Base-by-base conservation (phyloP, 2,113 vertebrate species). In the Grallaria varia region DNA sequence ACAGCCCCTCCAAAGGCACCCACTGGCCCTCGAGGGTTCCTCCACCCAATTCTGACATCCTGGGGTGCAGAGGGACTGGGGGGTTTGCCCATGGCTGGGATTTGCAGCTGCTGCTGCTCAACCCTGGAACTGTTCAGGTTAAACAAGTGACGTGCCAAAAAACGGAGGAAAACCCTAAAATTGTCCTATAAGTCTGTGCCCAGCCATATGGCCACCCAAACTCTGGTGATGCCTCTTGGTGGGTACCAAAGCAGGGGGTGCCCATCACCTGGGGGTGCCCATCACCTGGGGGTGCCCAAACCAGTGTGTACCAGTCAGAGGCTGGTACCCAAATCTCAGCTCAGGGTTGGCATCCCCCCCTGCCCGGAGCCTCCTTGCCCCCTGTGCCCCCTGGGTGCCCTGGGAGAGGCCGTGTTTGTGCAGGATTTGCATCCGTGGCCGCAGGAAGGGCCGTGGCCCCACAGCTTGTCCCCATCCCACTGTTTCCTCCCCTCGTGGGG, bases 311-410 rank as follows among this genome's bases (percentile, higher is more conserved):
- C 80, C 2, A 4, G 8, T 30, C 21, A 5, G 62, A 5, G 49
- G 8, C 40, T 21, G 71, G 47, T 12, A 31, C 47, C 62, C 15
- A 67, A 78, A n/a, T 19, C 69, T 58, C 0, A 0, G 17, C 80
- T 76, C 9, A 0, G 52, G 19, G 52, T 18, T 4, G 0, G 52
- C 0, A 0, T 16, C 4, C 11, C 59, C 17, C 39, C 3, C 0
- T 58, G 37, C 39, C 25, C 0, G 5, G 52, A 8, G 2, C 4
- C 7, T 40, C 37, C 60, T 14, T 30, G 60, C 18, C 37, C 35
- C 35, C n/a, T n/a, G 11, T 28, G 59, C 21, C 37, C 53, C 9
- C 9, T 4, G 35, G 37, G 44, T 58, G 45, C 25, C 1, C 15
- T 0, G 56, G 84, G 72, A 69, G 76, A 77, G 90, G 90, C 90